phyloP scores from a whole-genome alignment of 2,888 invertebrate genomes.

The Eupithecia pulchellata region DNA sequence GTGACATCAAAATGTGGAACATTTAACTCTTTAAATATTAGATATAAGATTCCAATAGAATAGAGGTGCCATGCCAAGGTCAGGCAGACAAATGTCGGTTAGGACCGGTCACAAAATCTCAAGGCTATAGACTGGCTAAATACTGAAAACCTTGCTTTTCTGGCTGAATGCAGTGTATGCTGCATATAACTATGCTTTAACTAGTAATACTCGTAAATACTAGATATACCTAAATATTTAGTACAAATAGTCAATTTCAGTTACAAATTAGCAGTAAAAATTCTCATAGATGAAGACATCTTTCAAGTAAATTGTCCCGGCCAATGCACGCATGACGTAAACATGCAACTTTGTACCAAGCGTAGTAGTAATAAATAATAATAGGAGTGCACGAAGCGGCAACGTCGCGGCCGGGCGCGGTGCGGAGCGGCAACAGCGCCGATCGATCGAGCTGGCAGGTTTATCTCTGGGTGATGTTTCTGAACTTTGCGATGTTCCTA shows the following conservation, averaged over 20 bases:
- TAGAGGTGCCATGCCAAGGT: too few relatives aligned
- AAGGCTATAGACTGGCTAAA: too few relatives aligned
- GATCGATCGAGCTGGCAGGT: constrained; percentile 59
- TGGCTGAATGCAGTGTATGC: too few relatives aligned
- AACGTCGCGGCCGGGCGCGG: constrained; percentile 51
- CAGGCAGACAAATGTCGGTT: too few relatives aligned
- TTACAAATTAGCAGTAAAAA: constrained; percentile 1
- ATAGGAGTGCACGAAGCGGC: constrained; percentile 60
- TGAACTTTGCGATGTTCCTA: constrained; percentile 29
- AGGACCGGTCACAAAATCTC: too few relatives aligned
- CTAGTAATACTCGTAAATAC: neutral
- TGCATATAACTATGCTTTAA: neutral
- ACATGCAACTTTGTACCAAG: constrained; percentile 40
- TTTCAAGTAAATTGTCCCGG: constrained; percentile 22
- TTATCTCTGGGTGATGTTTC: constrained; percentile 44
- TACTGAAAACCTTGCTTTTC: too few relatives aligned
- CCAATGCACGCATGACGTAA: constrained; percentile 45
- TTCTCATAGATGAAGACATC: constrained; percentile 10
- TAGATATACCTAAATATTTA: neutral
- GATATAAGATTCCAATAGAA: too few relatives aligned
- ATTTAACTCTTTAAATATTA: too few relatives aligned
- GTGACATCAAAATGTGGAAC: too few relatives aligned
- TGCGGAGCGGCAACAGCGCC: constrained; percentile 63
- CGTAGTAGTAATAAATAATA: constrained; percentile 62
- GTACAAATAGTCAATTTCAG: constrained; percentile 4